Base-by-base conservation (phyloP, 1,140 invertebrate species). In the Cotesia chilonis region DNA sequence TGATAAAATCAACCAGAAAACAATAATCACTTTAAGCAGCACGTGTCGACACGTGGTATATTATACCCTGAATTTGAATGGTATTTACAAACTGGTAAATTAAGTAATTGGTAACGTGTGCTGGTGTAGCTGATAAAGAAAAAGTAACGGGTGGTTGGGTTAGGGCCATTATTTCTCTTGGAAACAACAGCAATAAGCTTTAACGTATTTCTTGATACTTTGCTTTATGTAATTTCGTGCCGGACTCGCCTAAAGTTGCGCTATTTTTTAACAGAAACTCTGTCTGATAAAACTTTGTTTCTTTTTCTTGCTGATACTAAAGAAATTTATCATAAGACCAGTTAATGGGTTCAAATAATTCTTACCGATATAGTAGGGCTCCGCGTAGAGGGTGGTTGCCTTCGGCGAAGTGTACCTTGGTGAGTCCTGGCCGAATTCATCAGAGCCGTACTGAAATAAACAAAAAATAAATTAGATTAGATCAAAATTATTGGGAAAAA, bases 341-440 rank as follows among this genome's bases (percentile, higher is more conserved):
- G 2, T 28, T 2, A 28, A 28, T 28, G 28, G 28, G 28, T 28
- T 28, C 3, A 28, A 2, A 28, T 28, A 28, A 3, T 2, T 28
- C 80, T 87, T 79, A 88, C 88, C 88, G 72, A 88, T 83, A 81
- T 88, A 88, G 70, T 88, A 88, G 2, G 85, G 79, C 74, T 88
- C 88, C 36, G 85, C 80, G 75, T 87, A 87, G 60, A 87, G 79
- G 77, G 87, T 76, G 41, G 89, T 88, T 76, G 88, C 90, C 83
- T 95, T 95, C 20, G 94, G 94, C 67, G 94, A 96, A 73, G 94
- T 92, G 88, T 95, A 96, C 80, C 95, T 89, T 74, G 92, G 93
- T 9, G 94, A 94, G 81, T 95, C 94, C 84, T 92, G 90, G n/a
- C 91, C 92, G 85, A 96, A 97, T 82, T 96, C 95, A 83, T 96